Percentiles rank a stretch among this genome's conserved stretches.
phyloP scores from a whole-genome alignment of 2,888 invertebrate genomes.

The Drosophila fulvimacula region DNA sequence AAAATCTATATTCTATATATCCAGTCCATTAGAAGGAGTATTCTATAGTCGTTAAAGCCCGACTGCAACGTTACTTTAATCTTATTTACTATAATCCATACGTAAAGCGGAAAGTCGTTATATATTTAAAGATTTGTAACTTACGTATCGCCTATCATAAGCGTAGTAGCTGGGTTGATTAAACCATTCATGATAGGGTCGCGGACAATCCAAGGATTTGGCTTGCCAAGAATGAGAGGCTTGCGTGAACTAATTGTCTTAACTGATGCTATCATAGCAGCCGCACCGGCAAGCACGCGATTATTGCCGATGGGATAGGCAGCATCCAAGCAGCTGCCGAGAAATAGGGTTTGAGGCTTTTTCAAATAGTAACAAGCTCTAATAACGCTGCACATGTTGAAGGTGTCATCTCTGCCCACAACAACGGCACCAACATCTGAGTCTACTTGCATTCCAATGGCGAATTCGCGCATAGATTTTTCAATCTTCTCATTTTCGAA shows the following conservation, averaged over 20 bases:
- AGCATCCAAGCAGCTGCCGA: constrained; percentile 56
- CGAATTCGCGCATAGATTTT: constrained; percentile 19
- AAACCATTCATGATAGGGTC: constrained; percentile 7
- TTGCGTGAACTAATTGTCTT: constrained; percentile 37
- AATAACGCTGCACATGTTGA: constrained; percentile 45
- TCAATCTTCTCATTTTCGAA: neutral
- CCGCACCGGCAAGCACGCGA: constrained; percentile 54
- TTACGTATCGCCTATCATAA: constrained; percentile 69
- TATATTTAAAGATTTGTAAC: constrained; percentile 14
- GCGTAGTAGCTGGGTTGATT: constrained; percentile 56
- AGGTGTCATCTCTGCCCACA: constrained; percentile 56
- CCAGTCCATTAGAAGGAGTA: too few species aligned
- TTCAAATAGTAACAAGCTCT: constrained; percentile 48
- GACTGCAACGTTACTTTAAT: too few species aligned
- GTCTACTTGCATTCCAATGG: constrained; percentile 37
- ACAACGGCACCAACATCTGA: constrained; percentile 59
- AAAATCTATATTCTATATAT: too few species aligned
- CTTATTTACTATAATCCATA: too few species aligned
- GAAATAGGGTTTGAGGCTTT: constrained; percentile 39
- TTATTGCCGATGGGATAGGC: constrained; percentile 43
- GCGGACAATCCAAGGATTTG: constrained; percentile 59
- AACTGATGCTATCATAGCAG: constrained; percentile 56
- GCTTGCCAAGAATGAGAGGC: constrained; percentile 66
- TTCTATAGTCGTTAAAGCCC: too few species aligned
- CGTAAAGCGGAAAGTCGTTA: neutral